Evolutionary conservation across 2,113 vertebrate genomes (phyloP), one percentile per base, ranked within the genome.

Genomic region (Grus americana): DNA sequence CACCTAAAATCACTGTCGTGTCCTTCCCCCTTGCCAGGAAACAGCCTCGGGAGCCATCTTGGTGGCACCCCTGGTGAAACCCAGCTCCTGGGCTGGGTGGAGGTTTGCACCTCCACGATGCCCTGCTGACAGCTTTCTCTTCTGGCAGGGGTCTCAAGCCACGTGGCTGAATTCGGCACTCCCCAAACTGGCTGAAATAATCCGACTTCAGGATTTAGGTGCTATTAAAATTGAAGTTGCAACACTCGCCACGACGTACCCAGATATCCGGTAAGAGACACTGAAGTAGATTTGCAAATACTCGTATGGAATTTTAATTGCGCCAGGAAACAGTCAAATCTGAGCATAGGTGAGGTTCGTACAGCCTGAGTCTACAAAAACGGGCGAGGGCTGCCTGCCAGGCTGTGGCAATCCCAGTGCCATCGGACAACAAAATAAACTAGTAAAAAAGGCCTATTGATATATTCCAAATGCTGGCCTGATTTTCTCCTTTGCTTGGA

Each of bases 221-320:
- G 98, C 98, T 63, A 98, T 99, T 93, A 98, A 98, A 93, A 95
- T 99, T 12, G 99, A 99, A 97, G 97, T 99, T 59, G 98, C 98
- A 54, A 98, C 96, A 0, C 96, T 99, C 0, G 96, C 97, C 57
- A 96, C 52, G 4, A 92, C 10, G 1, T 99, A 98, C 94, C 98
- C 99, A 2, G 99, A 99, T 95, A 98, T 99, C 96, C 98, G 98
- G 99, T 99, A 97, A 98, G 92, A 75, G 18, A 13, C 10, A 19
- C 49, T 42, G 61, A 38, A 70, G 21, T 5, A 46, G 22, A 30
- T 70, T 79, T 79, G 46, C 30, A 80, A 26, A 26, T 63, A 47
- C 7, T 65, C 2, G 0, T 18, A 11, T 18, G 30, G 44, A 82
- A 58, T 61, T 68, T 68, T 61, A 75, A 27, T 16, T 68, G 62